These are phyloP conservation scores for Diploptera punctata DNA, from an alignment of 2,888 invertebrate species.

Conservation along the genomic window DNA sequence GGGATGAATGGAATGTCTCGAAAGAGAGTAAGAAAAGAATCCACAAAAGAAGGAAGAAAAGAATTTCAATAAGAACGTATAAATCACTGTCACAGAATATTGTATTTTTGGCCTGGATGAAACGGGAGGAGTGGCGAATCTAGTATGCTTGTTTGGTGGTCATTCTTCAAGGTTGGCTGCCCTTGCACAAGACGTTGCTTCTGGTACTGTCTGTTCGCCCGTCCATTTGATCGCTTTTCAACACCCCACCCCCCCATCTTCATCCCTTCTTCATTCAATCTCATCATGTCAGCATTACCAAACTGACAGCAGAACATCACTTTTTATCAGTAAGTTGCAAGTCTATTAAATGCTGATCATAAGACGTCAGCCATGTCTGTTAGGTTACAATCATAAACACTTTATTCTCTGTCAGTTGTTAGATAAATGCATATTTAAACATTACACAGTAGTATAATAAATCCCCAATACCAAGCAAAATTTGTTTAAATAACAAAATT, in stretches of 20 bases:
- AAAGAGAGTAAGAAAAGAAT: background rate
- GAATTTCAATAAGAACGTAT: background rate
- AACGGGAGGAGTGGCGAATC: background rate
- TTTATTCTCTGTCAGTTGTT: too few species aligned
- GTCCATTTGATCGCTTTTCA: background rate
- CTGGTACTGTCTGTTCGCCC: background rate
- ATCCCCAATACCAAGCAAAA: too few species aligned
- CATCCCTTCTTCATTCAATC: too few species aligned
- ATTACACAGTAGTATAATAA: too few species aligned
- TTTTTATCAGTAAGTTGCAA: too few species aligned
- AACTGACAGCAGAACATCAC: too few species aligned
- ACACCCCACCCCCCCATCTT: slow-evolving; percentile 24
- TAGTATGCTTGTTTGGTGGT: slow-evolving; percentile 6
- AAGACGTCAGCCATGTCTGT: too few species aligned
- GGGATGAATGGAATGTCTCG: background rate
- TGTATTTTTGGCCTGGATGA: background rate
- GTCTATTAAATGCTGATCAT: too few species aligned
- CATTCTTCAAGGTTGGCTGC: slow-evolving; percentile 31
- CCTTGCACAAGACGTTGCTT: background rate
- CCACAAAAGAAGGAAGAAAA: background rate
- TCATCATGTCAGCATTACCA: too few species aligned
- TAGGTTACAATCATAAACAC: too few species aligned
- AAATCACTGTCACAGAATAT: slow-evolving; percentile 20
- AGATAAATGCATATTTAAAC: too few species aligned
- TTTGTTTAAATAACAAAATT: too few species aligned